Conservation (phyloP, 1,140 invertebrate genomes). For the Bombus balteatus region DNA sequence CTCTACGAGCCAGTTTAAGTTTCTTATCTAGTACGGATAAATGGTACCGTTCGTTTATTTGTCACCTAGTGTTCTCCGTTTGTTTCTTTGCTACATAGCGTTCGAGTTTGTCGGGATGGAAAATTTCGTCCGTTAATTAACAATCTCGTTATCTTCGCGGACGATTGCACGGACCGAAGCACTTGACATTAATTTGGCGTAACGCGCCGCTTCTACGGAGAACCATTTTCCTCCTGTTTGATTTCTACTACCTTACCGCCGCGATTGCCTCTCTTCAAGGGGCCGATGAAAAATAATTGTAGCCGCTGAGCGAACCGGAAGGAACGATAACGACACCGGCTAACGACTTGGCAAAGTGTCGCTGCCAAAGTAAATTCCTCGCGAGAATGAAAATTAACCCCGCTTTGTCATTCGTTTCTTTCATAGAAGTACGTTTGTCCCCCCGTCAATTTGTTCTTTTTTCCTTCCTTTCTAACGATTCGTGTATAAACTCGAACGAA, state of each 20-base stretch:
- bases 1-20: neutral
- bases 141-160: conserved; percentile 62
- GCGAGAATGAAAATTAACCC: conserved; percentile 29
- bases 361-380: conserved; percentile 13
- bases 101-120: conserved; percentile 3
- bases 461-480: neutral
- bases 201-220: conserved; percentile 25
- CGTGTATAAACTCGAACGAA: neutral
- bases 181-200: conserved; percentile 48
- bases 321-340: conserved; percentile 35
- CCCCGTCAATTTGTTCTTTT: neutral
- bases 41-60: neutral
- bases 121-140: conserved; percentile 57
- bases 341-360: conserved; percentile 42
- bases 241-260: conserved; percentile 41
- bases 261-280: conserved; percentile 43
- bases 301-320: conserved; percentile 47
- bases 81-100: neutral
- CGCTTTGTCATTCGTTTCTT: neutral
- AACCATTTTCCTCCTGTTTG: conserved; percentile 48
- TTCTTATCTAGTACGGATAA: neutral
- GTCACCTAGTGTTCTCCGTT: neutral
- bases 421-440: no score
- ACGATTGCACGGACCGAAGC: conserved; percentile 43
- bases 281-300: conserved; percentile 58